Evolutionary conservation across 2,888 invertebrate genomes (phyloP), one percentile per base, ranked within the genome.

Genomic region (Lochmaea crataegi): DNA sequence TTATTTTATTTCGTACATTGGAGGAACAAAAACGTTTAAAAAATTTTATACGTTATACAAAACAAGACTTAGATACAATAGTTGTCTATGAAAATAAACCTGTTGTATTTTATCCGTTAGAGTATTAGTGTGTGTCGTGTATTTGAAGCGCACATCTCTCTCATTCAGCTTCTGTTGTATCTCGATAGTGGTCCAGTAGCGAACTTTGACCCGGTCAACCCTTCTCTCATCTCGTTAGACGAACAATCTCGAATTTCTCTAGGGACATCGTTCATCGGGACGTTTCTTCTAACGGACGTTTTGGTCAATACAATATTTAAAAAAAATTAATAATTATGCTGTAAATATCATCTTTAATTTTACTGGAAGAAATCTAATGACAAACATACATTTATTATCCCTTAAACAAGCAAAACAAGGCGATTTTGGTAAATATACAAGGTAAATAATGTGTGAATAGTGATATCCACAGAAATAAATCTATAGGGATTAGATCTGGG

Each of bases 131-230:
- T 41, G 16, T 18, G 7, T 11, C 41, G 61, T 42, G 26, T 63
- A 38, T 38, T 12, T 32, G 32, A 45, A 12, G 14, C 45, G 9
- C 14, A 60, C 32, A 60, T 60, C 61, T n/a, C 61, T 38, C 38
- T 60, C 60, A 32, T 60, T 63, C 61, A 42, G 61, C 41, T 18
- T 63, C 61, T 18, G 61, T 63, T 61, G 42, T 63, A 56, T 32
- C 32, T 12, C 56, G 26, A 58, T 32, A 32, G 26, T 58, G 61
- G 61, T 63, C 61, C 61, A 63, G 61, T 63, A 18, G n/a, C 41
- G 61, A 63, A 63, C 61, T 63, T 41, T 63, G 61, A 63, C 61
- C 61, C 61, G 61, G 61, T 63, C 42, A 63, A 63, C 61, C 61
- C 61, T 63, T 63, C 61, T 63, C 61, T 61, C 58, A 58, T 61